These are phyloP conservation scores for Chloroceryle inda DNA, from an alignment of 2,797 vertebrate species.

Conservation along the genomic window DNA sequence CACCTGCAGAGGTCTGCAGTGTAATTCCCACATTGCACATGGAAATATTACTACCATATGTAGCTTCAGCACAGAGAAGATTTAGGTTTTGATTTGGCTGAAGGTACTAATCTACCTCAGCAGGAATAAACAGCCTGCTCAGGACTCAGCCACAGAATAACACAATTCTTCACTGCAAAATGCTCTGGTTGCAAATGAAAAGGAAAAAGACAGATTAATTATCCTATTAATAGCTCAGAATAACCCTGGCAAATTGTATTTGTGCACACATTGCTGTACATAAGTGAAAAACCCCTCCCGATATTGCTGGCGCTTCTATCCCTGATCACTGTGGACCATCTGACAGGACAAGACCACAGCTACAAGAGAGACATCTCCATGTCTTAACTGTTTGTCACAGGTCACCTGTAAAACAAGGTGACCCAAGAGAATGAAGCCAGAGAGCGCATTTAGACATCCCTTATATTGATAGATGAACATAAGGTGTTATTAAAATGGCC, in stretches of 20 bases:
- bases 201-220: not conserved
- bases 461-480: not conserved
- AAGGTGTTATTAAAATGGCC: not conserved
- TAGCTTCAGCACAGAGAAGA: not conserved
- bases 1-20: not conserved
- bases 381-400: not conserved
- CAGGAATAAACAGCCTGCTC: not conserved
- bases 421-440: not conserved
- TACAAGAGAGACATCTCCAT: not conserved
- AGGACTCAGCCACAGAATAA: rapidly evolving
- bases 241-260: not conserved
- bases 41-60: not conserved
- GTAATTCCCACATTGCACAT: not conserved
- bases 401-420: not conserved
- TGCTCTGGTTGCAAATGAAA: not conserved
- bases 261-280: rapidly evolving
- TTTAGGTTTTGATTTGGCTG: not conserved
- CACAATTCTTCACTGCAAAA: not conserved
- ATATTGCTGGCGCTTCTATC: not conserved
- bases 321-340: not conserved
- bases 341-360: not conserved
- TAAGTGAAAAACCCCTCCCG: not conserved
- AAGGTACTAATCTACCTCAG: not conserved
- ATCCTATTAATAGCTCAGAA: not conserved
- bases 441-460: not conserved